phyloP scores from a whole-genome alignment of 2,113 vertebrate species.

The Grammomys dolichurus region DNA sequence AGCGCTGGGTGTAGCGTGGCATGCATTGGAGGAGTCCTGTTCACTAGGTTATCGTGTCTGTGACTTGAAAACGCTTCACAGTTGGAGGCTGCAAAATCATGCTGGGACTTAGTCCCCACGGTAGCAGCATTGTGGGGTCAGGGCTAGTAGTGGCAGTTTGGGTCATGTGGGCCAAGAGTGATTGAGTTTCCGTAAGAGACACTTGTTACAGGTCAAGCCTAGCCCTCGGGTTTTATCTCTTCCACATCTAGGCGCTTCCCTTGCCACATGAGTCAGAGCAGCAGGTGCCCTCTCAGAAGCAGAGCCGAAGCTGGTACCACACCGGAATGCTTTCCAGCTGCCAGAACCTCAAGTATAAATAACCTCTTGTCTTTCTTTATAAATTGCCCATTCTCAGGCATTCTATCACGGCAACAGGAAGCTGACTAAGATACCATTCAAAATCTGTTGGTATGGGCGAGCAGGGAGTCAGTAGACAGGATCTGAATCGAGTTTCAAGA shows the following conservation, averaged over 20 bases:
- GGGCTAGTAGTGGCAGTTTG: too few relatives aligned
- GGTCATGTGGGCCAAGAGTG: background rate
- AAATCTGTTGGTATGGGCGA: background rate
- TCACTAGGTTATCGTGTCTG: background rate
- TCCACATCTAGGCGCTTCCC: accelerated
- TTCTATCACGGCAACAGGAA: background rate
- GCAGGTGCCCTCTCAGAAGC: background rate
- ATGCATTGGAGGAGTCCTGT: background rate
- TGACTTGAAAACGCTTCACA: background rate
- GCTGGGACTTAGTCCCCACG: accelerated
- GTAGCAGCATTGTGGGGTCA: background rate
- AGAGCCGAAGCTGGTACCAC: background rate
- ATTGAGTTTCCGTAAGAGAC: background rate
- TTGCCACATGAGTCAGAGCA: background rate
- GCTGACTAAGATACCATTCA: background rate
- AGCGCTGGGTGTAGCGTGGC: accelerated
- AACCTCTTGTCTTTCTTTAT: background rate
- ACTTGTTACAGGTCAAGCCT: background rate
- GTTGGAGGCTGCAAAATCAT: background rate
- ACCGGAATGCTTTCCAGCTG: background rate
- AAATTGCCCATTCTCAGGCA: background rate
- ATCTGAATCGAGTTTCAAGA: background rate
- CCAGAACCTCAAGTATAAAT: background rate
- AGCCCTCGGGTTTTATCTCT: background rate
- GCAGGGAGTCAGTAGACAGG: background rate